Evolutionary conservation across 1,140 invertebrate species (phyloP).

Genomic region (Pygmarrhopalites habei): DNA sequence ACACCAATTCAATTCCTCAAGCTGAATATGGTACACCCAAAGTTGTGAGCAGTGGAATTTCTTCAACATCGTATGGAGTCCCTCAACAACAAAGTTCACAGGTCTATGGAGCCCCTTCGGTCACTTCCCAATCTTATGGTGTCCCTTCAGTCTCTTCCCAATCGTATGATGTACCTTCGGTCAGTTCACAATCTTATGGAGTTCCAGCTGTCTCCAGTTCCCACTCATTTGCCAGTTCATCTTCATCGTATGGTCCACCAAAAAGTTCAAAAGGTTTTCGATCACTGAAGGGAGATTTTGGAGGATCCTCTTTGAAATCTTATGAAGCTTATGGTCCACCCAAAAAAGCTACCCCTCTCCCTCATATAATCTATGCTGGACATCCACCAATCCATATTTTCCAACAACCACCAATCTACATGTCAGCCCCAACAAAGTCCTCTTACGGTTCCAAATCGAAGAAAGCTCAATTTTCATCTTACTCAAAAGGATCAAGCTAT

Average conservation of each 20-base stretch:
- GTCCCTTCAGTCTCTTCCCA: not conserved
- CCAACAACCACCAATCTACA: conserved; percentile 42
- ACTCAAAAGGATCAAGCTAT: too few species aligned
- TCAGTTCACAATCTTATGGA: not conserved
- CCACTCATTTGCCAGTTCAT: not conserved
- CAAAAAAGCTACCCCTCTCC: conserved; percentile 29
- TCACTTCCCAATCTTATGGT: not conserved
- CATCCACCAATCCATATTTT: conserved; percentile 46
- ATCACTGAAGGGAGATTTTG: not conserved
- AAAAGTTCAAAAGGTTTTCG: not conserved
- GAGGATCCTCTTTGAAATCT: too few species aligned
- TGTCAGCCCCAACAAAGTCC: conserved; percentile 32
- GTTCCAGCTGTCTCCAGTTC: not conserved
- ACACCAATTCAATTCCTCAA: not conserved
- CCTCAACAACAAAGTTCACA: not conserved
- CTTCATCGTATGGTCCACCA: not conserved
- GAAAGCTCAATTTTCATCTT: too few species aligned
- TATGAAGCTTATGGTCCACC: not conserved
- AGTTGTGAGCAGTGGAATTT: not conserved
- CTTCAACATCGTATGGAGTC: conserved; percentile 3
- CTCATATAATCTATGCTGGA: conserved; percentile 46
- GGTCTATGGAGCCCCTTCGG: not conserved
- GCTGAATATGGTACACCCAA: not conserved
- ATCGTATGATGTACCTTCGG: not conserved
- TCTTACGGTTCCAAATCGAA: conserved; percentile 2